Evolutionary conservation across 1,140 invertebrate genomes (phyloP), one percentile per base, ranked within the genome.

Genomic region (Trichoplusia ni): DNA sequence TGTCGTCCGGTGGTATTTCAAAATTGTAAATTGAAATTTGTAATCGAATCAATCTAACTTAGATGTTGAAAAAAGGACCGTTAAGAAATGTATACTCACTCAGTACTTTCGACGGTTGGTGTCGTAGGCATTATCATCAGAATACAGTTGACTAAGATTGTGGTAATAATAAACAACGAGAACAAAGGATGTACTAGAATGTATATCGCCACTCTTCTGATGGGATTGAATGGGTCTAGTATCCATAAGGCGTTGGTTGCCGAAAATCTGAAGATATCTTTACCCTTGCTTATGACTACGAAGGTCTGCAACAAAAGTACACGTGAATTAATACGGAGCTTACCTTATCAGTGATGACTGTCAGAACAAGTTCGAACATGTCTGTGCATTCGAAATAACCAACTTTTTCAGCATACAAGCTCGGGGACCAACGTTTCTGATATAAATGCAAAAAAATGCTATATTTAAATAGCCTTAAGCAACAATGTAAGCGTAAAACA

Each of bases 201-300:
- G 92, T 97, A 98, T 92, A 99, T 98, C 83, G 98, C 97, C 86
- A 97, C 96, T 90, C 97, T 94, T 92, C 98, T 95, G 91, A 99
- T 96, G 71, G 98, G 97, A 93, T 99, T 99, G 93, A 99, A 99
- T 71, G 98, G 98, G 92, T 97, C 96, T 82, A 99, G 93, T 86
- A 98, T 93, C 94, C 95, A 99, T 90, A 99, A 92, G 88, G 97
- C 97, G 91, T 99, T 95, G 74, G 97, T 97, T 84, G 98, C 97
- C 92, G 96, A 98, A 94, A 99, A 99, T 92, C 98, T 95, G 94
- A 98, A 99, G 93, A 99, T 98, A 92, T 98, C 97, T 94, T 97
- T 98, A 92, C 98, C 98, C 94, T 96, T 98, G 93, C 97, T 99
- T 91, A 99, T 94, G 81, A 99, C 98, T 93, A 98, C 95, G 93